These are phyloP conservation scores for Eubasilissa splendida DNA, from an alignment of 2,888 invertebrate genomes.

Conservation along the genomic window DNA sequence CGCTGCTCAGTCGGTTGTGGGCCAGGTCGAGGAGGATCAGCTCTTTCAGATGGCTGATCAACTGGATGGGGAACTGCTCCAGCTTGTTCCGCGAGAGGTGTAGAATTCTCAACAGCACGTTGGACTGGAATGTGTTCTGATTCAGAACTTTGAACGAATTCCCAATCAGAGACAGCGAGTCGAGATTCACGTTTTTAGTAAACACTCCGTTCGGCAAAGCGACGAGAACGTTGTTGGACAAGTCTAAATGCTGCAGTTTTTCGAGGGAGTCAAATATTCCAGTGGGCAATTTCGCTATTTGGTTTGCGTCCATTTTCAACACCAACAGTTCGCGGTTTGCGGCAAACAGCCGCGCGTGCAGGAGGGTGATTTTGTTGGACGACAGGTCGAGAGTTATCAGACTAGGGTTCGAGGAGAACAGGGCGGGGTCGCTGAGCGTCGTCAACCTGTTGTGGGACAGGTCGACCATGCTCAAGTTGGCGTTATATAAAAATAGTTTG, in stretches of 20 bases:
- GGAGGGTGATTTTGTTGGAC: slow-evolving; percentile 1
- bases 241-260: slow-evolving; percentile 16
- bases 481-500: neutral
- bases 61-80: neutral
- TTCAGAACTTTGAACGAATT: slow-evolving; percentile 10
- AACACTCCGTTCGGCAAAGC: neutral
- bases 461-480: neutral
- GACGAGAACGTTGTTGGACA: slow-evolving; percentile 5
- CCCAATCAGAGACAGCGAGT: slow-evolving; percentile 10
- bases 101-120: neutral
- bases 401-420: neutral
- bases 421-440: slow-evolving; percentile 2
- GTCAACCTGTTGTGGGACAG: slow-evolving; percentile 20
- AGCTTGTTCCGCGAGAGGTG: slow-evolving; percentile 19
- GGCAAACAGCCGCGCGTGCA: slow-evolving; percentile 8
- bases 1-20: neutral
- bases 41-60: neutral
- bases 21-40: neutral
- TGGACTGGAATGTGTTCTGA: neutral
- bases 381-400: slow-evolving; percentile 2
- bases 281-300: neutral
- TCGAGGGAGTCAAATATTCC: slow-evolving; percentile 8
- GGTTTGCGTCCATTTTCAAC: slow-evolving; percentile 6
- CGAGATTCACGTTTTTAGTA: neutral
- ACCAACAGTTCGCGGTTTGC: neutral